phyloP scores from a whole-genome alignment of 2,888 invertebrate genomes.

The Diadromus collaris region DNA sequence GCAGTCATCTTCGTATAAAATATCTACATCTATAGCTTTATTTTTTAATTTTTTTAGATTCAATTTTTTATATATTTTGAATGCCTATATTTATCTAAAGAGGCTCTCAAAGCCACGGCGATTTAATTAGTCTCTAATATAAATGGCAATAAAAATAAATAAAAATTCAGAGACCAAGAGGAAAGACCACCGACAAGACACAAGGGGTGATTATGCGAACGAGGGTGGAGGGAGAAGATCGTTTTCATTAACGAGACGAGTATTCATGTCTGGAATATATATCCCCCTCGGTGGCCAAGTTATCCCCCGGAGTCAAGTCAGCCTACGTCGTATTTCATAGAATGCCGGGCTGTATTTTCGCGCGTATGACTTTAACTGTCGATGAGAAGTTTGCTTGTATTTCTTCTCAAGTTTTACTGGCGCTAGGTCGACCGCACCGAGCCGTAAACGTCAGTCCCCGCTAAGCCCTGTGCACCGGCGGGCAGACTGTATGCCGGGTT shows the following conservation, averaged over 20 bases:
- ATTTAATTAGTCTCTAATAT: not conserved
- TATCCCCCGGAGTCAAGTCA: constrained; percentile 57
- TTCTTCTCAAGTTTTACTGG: constrained; percentile 76
- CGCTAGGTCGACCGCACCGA: constrained; percentile 73
- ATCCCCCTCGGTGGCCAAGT: constrained; percentile 57
- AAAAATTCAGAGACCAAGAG: not conserved
- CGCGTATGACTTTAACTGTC: constrained; percentile 79
- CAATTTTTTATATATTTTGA: not conserved
- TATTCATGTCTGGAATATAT: constrained; percentile 58
- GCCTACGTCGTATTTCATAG: constrained; percentile 75
- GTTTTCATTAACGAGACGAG: constrained; percentile 71
- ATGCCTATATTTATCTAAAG: too few relatives aligned
- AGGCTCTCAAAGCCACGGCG: not conserved
- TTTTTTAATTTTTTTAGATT: not conserved
- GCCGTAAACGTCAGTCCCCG: constrained; percentile 74
- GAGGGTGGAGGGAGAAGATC: constrained; percentile 44
- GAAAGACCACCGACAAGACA: constrained; percentile 2
- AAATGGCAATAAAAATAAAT: not conserved
- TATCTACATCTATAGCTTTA: not conserved
- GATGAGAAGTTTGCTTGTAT: constrained; percentile 76
- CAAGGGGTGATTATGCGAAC: constrained; percentile 49
- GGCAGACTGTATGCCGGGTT: constrained; percentile 38
- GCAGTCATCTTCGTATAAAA: too few relatives aligned
- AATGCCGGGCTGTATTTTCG: constrained; percentile 76
- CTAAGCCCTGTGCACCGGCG: constrained; percentile 48